Percentiles rank a stretch among this genome's conserved stretches.
These are phyloP conservation scores for Camelus dromedarius DNA, from an alignment of 2,113 vertebrate genomes.

Conservation along the genomic window DNA sequence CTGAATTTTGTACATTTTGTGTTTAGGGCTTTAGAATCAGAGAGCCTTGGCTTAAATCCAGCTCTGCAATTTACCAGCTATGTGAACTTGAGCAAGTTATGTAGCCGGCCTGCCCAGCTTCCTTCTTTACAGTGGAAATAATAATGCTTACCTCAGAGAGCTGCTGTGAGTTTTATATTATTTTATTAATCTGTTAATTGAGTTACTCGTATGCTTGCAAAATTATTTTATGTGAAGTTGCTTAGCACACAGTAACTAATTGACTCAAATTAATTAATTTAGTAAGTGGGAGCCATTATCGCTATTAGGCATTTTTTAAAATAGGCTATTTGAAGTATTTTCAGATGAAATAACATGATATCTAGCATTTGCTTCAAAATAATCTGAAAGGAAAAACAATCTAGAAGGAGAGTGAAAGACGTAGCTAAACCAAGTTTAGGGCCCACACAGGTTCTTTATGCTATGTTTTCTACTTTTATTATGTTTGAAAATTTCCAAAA, in stretches of 20 bases:
- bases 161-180: neutral
- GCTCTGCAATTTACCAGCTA: neutral
- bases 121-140: neutral
- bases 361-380: conserved; percentile 41
- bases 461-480: neutral
- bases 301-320: conserved; percentile 19
- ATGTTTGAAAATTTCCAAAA: conserved; percentile 35
- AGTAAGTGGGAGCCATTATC: conserved; percentile 4
- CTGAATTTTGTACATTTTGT: conserved; percentile 6
- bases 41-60: neutral
- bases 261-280: conserved; percentile 54
- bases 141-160: neutral
- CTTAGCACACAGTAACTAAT: neutral
- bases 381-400: neutral
- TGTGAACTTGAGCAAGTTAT: neutral
- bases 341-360: conserved; percentile 34
- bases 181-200: conserved; percentile 27
- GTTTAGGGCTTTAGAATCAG: conserved; percentile 9
- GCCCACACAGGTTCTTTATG: neutral
- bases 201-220: conserved; percentile 39
- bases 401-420: neutral
- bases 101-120: neutral
- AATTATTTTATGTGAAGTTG: neutral
- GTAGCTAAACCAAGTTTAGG: neutral
- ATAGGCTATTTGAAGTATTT: conserved; percentile 37